These are phyloP conservation scores for Pteruthius melanotis DNA, from an alignment of 2,113 vertebrate genomes.

Conservation along the genomic window DNA sequence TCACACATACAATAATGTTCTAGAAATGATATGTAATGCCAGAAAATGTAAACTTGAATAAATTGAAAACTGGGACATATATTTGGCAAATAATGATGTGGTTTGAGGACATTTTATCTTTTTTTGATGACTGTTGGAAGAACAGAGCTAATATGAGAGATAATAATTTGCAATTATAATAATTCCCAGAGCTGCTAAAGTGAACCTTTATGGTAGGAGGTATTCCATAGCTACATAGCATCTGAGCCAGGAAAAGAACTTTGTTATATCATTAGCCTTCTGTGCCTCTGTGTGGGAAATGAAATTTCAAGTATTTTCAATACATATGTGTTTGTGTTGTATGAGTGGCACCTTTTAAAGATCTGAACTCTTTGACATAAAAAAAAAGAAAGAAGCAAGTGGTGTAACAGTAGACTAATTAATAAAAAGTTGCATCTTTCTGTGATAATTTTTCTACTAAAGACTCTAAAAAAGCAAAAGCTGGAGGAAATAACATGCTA, in stretches of 20 bases:
- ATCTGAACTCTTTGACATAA: neutral
- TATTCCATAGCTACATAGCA: neutral
- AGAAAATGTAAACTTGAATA: neutral
- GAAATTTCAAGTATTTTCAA: neutral
- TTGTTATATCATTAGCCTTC: neutral
- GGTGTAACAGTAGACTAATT: neutral
- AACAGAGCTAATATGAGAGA: neutral
- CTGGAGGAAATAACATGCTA: neutral
- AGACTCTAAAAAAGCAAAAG: neutral
- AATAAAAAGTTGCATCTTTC: neutral
- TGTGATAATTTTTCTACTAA: neutral
- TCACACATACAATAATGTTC: neutral
- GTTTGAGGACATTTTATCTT: neutral
- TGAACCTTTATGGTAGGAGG: neutral
- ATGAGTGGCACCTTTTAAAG: neutral
- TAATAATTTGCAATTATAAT: neutral
- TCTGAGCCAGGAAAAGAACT: neutral
- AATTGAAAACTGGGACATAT: neutral
- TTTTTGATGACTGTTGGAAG: neutral
- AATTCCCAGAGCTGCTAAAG: neutral
- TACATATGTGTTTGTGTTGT: accelerated
- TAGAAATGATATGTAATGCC: neutral
- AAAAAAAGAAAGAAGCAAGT: neutral
- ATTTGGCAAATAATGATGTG: neutral
- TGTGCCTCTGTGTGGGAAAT: neutral